Percentiles rank a stretch among this genome's conserved stretches.
phyloP scores from a whole-genome alignment of 1,140 invertebrate genomes.

The Neodiprion lecontei region DNA sequence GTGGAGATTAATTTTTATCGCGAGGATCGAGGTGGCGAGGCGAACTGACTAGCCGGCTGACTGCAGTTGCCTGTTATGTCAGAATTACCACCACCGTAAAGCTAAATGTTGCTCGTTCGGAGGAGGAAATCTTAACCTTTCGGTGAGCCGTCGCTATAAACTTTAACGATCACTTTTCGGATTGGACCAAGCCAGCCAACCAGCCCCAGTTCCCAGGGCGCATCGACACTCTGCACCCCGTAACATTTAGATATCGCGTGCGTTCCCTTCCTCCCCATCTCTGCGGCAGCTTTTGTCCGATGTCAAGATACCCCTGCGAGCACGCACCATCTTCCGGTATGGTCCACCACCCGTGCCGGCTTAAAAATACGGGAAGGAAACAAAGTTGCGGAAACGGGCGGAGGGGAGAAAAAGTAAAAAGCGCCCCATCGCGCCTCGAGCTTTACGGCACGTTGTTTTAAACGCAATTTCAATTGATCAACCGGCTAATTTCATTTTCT shows the following conservation, averaged over 20 bases:
- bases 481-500: no score
- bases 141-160: conserved; percentile 33
- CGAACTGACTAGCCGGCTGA: no score
- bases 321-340: background rate
- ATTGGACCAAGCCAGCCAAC: conserved; percentile 31
- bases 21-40: no score
- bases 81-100: conserved; percentile 4
- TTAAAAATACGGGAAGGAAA: background rate
- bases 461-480: no score
- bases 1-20: no score
- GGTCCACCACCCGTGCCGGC: background rate
- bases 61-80: background rate
- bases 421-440: no score
- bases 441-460: no score
- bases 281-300: background rate
- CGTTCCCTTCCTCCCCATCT: background rate
- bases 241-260: background rate
- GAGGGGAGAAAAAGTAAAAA: no score
- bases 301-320: background rate
- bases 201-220: background rate
- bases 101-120: background rate
- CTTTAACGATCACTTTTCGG: conserved; percentile 45
- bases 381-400: background rate
- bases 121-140: conserved; percentile 47
- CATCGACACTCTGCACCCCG: background rate